phyloP scores from a whole-genome alignment of 2,888 invertebrate species.

The Amphipoea oculea region DNA sequence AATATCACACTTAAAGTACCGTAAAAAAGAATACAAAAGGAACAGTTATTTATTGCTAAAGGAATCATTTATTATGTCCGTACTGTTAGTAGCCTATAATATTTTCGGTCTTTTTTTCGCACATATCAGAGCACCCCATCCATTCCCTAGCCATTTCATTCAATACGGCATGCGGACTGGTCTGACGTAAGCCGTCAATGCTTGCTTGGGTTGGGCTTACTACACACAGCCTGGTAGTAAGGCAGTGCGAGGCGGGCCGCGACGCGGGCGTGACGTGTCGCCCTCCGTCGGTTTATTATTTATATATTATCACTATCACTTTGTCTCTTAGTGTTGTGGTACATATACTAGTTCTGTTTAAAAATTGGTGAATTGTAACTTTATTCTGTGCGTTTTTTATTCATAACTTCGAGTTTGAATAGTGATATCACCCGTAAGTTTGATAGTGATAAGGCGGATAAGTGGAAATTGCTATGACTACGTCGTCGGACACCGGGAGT shows the following conservation, averaged over 20 bases:
- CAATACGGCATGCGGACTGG: slow-evolving; percentile 80
- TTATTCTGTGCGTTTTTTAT: slow-evolving; percentile 64
- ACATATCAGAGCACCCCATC: slow-evolving; percentile 61
- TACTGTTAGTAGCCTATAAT: not conserved
- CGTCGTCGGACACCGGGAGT: slow-evolving; percentile 78
- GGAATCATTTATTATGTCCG: not conserved
- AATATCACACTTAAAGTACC: not conserved
- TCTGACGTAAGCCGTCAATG: slow-evolving; percentile 86
- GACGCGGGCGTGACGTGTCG: slow-evolving; percentile 77
- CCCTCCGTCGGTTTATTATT: slow-evolving; percentile 60
- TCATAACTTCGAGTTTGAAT: slow-evolving; percentile 69
- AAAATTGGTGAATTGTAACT: slow-evolving; percentile 62
- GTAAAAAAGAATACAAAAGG: not conserved
- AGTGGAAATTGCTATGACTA: slow-evolving; percentile 86
- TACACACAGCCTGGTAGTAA: slow-evolving; percentile 69
- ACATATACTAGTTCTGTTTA: slow-evolving; percentile 46
- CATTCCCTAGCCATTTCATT: slow-evolving; percentile 79
- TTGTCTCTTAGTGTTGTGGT: slow-evolving; percentile 68
- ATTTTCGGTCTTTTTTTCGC: slow-evolving; percentile 39
- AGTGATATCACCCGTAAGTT: slow-evolving; percentile 78
- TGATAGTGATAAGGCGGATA: slow-evolving; percentile 82
- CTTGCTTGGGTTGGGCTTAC: slow-evolving; percentile 79
- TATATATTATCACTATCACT: slow-evolving; percentile 64
- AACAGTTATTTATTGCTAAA: not conserved
- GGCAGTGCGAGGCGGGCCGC: slow-evolving; percentile 83